phyloP scores from a whole-genome alignment of 2,888 invertebrate genomes.

The Tiliacea citrago region DNA sequence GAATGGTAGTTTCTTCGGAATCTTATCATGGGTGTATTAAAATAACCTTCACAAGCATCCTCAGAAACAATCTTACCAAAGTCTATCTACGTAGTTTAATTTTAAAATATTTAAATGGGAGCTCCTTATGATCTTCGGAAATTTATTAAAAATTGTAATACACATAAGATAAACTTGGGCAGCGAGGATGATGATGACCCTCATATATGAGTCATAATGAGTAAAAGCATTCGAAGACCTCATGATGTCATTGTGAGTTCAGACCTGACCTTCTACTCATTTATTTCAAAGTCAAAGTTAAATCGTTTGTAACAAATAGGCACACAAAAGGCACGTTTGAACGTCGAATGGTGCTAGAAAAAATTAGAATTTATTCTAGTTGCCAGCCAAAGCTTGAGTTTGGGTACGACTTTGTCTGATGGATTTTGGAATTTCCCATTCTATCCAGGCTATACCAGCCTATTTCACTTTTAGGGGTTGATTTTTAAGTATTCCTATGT shows the following conservation, averaged over 20 bases:
- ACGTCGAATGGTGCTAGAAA: too few species aligned
- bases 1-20: neutral
- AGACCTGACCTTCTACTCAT: neutral
- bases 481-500: neutral
- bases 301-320: too few species aligned
- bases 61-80: neutral
- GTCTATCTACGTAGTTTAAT: too few species aligned
- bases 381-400: too few species aligned
- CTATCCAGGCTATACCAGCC: too few species aligned
- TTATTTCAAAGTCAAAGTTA: neutral
- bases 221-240: neutral
- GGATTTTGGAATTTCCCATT: neutral
- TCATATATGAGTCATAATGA: neutral
- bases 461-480: neutral
- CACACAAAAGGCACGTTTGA: too few species aligned
- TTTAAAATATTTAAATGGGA: too few species aligned
- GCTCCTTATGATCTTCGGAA: too few species aligned
- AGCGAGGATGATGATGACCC: neutral
- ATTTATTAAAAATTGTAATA: too few species aligned
- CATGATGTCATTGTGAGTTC: constrained; percentile 11
- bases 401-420: neutral
- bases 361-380: too few species aligned
- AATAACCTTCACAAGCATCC: neutral
- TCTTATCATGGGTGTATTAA: neutral
- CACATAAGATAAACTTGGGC: too few species aligned